Evolutionary conservation across 2,113 vertebrate species (phyloP), one percentile per base, ranked within the genome.

Genomic region (Clupea harengus): DNA sequence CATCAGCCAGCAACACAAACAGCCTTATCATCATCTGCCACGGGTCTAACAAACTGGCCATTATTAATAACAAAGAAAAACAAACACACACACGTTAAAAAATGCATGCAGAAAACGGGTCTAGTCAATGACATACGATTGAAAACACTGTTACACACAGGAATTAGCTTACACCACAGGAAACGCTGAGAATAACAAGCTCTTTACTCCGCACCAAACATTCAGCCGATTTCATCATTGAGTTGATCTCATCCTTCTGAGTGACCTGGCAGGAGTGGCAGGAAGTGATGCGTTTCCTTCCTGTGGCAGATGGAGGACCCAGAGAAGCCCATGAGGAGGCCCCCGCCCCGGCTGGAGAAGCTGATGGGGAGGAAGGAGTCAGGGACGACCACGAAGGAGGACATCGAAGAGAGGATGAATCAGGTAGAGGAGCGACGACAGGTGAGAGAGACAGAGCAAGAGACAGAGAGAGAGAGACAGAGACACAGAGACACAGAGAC

Each of bases 331-430:
- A 81, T 52, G 10, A 93, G 91, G 87, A 95, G 94, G 44, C 94
- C 93, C 46, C 94, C 96, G 49, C 90, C 92, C 67, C 96, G 93
- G 84, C 93, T 98, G 57, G 93, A 97, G 93, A 96, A 97, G 52
- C 94, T 96, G 45, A 94, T 90, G 49, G 84, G 90, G 83, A 92
- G 84, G 84, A 96, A 90, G 64, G 86, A 91, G 85, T 88, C 89
- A 20, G 89, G 84, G 6, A 88, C 90, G 84, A 93, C 93, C 89
- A 95, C 90, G 82, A 89, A 54, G 84, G 94, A 96, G 64, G 91
- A 95, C 85, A 83, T 91, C 11, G 95, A 97, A 28, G 93, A 94
- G 86, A 96, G 94, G 91, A 95, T 95, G 89, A 93, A 54, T 88
- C 94, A 91, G 0, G 93, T 84, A 11, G 94, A 97, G 85, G 92